Conservation (phyloP, 2,888 invertebrate species). For the Lepidocyrtoides sp. region DNA sequence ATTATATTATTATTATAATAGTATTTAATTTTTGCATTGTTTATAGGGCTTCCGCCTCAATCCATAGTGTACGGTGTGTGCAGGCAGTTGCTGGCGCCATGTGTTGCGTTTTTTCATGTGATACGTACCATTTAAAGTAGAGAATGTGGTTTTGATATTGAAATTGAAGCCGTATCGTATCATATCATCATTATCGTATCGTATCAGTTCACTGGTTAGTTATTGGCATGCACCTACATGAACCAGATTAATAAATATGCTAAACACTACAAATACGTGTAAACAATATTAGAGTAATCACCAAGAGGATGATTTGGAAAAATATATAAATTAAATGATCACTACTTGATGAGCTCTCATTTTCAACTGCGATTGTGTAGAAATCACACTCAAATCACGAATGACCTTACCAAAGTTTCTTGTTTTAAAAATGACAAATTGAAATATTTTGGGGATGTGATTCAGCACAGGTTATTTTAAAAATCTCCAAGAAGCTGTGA, state of each 20-base stretch:
- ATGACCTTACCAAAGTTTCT: neutral
- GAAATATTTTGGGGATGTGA: neutral
- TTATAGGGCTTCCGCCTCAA: conserved; percentile 38
- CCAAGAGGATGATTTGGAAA: conserved; percentile 47
- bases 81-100: neutral
- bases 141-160: conserved; percentile 40
- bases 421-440: neutral
- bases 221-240: neutral
- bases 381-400: conserved; percentile 1
- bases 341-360: conserved; percentile 73
- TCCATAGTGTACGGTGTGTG: conserved; percentile 18
- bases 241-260: conserved; percentile 52
- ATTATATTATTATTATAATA: neutral
- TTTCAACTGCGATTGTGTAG: conserved; percentile 56
- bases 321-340: conserved; percentile 78
- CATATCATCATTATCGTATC: neutral
- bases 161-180: conserved; percentile 33
- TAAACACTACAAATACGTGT: conserved; percentile 9
- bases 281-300: conserved; percentile 56
- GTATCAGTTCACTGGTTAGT: conserved; percentile 6
- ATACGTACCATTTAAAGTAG: conserved; percentile 19
- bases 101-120: neutral
- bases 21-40: conserved; percentile 1
- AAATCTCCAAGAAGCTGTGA: neutral
- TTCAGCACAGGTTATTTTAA: neutral